phyloP scores from a whole-genome alignment of 2,888 invertebrate species.

The Theretra japonica region DNA sequence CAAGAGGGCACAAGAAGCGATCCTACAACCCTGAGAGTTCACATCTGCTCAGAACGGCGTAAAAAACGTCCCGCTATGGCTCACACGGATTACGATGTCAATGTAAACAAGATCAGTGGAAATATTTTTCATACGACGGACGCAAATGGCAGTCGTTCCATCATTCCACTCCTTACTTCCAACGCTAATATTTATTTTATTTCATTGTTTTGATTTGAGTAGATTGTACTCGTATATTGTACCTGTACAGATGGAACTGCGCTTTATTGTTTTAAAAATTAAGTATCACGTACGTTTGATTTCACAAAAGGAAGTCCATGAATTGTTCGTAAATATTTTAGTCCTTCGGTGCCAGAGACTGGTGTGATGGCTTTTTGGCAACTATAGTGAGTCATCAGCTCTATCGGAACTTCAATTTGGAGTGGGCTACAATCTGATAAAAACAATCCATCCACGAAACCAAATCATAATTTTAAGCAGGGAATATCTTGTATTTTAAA shows the following conservation, averaged over 20 bases:
- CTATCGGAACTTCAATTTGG: too few relatives aligned
- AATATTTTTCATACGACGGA: conserved; percentile 72
- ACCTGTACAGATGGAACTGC: neutral
- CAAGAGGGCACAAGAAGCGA: conserved; percentile 6
- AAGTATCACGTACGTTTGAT: neutral
- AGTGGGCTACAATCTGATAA: too few relatives aligned
- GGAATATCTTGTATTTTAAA: too few relatives aligned
- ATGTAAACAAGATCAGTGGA: conserved; percentile 76
- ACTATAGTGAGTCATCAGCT: too few relatives aligned
- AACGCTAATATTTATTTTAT: conserved; percentile 70
- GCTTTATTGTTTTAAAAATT: neutral
- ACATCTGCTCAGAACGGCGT: conserved; percentile 56
- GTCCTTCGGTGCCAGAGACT: too few relatives aligned
- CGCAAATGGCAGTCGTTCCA: conserved; percentile 70
- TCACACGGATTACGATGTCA: conserved; percentile 68
- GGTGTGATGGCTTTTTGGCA: too few relatives aligned
- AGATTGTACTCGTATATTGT: conserved; percentile 35
- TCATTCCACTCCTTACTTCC: conserved; percentile 56
- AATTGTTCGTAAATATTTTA: too few relatives aligned
- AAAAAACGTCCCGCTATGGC: conserved; percentile 55
- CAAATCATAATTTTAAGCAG: too few relatives aligned
- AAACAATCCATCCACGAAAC: too few relatives aligned
- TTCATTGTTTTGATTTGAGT: conserved; percentile 69
- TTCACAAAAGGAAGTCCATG: too few relatives aligned
- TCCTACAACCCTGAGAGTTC: conserved; percentile 24